Conservation (phyloP, 2,888 invertebrate species). For the Tetragonula carbonaria region DNA sequence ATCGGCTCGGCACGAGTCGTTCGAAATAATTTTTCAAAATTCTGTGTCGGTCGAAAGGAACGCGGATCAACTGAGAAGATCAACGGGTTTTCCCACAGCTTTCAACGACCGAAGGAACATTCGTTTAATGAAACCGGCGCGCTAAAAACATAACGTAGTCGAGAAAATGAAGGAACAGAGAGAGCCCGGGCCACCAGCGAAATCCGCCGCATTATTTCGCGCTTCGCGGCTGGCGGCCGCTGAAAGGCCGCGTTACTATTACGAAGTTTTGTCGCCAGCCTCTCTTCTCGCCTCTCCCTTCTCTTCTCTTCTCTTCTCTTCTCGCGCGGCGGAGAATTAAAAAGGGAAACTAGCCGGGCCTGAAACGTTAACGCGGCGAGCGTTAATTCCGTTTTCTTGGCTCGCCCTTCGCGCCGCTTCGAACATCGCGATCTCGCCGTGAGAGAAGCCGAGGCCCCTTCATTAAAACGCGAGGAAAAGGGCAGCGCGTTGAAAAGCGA, state of each 20-base stretch:
- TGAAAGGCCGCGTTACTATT: slow-evolving; percentile 17
- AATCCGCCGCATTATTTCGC: slow-evolving; percentile 26
- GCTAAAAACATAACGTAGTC: not conserved
- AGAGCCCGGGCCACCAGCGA: not conserved
- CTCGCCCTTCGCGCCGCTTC: not conserved
- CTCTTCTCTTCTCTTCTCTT: not conserved
- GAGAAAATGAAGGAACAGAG: not conserved
- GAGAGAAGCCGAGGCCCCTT: slow-evolving; percentile 27
- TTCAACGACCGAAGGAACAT: not conserved
- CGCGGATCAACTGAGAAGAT: not conserved
- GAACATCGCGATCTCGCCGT: slow-evolving; percentile 44
- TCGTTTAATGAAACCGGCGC: slow-evolving; percentile 10
- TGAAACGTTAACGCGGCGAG: slow-evolving; percentile 36
- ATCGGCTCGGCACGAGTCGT: not conserved
- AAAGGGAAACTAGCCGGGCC: slow-evolving; percentile 5
- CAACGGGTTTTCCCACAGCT: not conserved
- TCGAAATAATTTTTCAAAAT: not conserved
- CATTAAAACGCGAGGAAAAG: slow-evolving; percentile 44
- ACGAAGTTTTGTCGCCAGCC: slow-evolving; percentile 15
- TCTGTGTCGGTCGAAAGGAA: no score
- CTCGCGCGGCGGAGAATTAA: not conserved
- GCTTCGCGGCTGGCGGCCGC: slow-evolving; percentile 3
- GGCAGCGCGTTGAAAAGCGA: not conserved
- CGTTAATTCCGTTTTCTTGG: slow-evolving; percentile 49
- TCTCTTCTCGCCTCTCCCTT: not conserved